phyloP scores from a whole-genome alignment of 2,113 vertebrate genomes.

The Ciconia stormi region DNA sequence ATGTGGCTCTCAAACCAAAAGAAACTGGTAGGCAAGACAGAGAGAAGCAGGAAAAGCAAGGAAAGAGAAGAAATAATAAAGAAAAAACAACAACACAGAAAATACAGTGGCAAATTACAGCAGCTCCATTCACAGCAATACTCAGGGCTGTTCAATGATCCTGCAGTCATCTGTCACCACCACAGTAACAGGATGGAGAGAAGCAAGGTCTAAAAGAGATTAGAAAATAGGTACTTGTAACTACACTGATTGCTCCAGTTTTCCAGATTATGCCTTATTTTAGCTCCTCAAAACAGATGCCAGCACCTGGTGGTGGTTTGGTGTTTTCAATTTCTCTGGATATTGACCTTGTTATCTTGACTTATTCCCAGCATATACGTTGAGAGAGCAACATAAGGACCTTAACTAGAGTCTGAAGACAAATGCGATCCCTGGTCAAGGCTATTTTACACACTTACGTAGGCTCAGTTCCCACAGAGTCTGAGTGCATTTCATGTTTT shows the following conservation, averaged over 20 bases:
- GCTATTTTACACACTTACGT: neutral
- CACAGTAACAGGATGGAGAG: neutral
- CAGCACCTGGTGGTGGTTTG: neutral
- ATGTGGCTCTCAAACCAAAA: neutral
- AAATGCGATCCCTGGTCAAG: neutral
- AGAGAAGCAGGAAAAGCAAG: neutral
- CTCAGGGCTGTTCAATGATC: neutral
- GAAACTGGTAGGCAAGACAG: neutral
- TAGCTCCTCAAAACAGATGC: neutral
- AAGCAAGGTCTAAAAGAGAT: neutral
- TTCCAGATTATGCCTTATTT: neutral
- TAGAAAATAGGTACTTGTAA: neutral
- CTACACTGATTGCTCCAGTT: neutral
- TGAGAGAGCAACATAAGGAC: neutral
- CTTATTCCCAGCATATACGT: neutral
- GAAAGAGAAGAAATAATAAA: neutral
- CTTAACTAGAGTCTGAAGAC: neutral
- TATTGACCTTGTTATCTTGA: neutral
- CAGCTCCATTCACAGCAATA: neutral
- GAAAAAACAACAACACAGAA: neutral
- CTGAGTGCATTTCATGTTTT: neutral
- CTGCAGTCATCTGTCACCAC: neutral
- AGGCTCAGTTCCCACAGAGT: neutral
- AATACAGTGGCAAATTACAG: neutral
- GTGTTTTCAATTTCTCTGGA: neutral